phyloP scores from a whole-genome alignment of 2,113 vertebrate genomes.

The Crocuta crocuta region DNA sequence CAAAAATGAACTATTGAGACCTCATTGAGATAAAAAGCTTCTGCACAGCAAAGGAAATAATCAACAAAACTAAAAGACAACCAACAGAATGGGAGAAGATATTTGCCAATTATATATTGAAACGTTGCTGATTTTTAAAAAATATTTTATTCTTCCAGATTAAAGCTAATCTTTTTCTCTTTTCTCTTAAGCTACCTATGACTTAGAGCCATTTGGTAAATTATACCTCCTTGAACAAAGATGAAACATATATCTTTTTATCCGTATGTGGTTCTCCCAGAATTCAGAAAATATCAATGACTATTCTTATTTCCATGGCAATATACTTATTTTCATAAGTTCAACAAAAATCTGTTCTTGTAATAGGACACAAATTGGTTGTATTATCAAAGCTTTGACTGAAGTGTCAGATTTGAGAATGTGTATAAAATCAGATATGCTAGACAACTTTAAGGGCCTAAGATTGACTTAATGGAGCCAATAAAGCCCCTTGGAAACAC shows the following conservation, averaged over 20 bases:
- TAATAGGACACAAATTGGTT: not conserved
- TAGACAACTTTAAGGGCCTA: not conserved
- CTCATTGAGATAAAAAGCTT: no score
- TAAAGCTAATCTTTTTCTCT: not conserved
- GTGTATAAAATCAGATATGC: not conserved
- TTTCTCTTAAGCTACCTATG: not conserved
- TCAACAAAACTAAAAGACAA: no score
- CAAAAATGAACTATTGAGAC: no score
- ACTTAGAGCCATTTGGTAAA: not conserved
- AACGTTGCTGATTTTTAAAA: not conserved
- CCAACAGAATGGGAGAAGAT: no score
- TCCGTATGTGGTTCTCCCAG: not conserved
- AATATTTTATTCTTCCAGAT: not conserved
- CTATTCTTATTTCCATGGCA: not conserved
- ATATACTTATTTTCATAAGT: not conserved
- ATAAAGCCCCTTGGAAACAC: not conserved
- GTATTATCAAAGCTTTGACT: not conserved
- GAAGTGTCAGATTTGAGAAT: not conserved
- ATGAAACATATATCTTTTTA: not conserved
- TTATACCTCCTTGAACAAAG: not conserved
- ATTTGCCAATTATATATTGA: no score
- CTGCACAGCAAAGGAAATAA: no score
- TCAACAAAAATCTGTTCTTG: not conserved
- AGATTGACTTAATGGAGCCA: not conserved
- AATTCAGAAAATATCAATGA: not conserved